These are phyloP conservation scores for Dryobota labecula DNA, from an alignment of 2,888 invertebrate species.

Conservation along the genomic window DNA sequence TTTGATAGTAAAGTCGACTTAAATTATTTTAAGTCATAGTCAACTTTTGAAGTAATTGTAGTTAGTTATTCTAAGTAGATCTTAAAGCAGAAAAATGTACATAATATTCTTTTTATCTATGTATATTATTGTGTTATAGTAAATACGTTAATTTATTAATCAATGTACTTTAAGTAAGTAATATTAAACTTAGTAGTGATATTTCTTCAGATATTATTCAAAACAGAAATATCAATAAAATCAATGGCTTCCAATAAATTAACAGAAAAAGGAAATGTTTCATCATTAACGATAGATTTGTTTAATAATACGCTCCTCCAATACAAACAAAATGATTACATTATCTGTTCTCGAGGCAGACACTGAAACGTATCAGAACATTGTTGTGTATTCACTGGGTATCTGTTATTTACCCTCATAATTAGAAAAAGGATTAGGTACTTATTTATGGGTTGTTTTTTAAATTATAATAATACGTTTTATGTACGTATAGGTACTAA, in stretches of 20 bases:
- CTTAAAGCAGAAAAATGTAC: slow-evolving; percentile 20
- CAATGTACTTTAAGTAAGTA: slow-evolving; percentile 11
- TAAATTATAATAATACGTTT: background rate
- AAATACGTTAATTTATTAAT: background rate
- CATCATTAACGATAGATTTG: slow-evolving; percentile 19
- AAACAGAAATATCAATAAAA: slow-evolving; percentile 52
- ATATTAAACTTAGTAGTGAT: slow-evolving; percentile 12
- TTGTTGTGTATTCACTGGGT: background rate
- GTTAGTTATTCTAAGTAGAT: slow-evolving; percentile 32
- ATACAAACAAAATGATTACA: background rate
- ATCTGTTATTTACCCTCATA: background rate
- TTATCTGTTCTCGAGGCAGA: background rate
- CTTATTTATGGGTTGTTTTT: background rate
- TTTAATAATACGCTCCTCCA: background rate
- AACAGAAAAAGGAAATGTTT: slow-evolving; percentile 9
- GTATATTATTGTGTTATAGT: background rate
- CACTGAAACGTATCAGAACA: background rate
- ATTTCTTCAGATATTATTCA: slow-evolving; percentile 33
- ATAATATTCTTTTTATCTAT: slow-evolving; percentile 20
- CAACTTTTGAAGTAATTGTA: slow-evolving; percentile 34
- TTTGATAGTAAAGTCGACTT: slow-evolving; percentile 6
- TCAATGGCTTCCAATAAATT: slow-evolving; percentile 53
- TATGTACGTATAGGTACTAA: background rate
- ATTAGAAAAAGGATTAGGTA: background rate
- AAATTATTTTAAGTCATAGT: slow-evolving; percentile 32